Evolutionary conservation across 2,888 invertebrate genomes (phyloP).

Genomic region (Callimorpha dominula): DNA sequence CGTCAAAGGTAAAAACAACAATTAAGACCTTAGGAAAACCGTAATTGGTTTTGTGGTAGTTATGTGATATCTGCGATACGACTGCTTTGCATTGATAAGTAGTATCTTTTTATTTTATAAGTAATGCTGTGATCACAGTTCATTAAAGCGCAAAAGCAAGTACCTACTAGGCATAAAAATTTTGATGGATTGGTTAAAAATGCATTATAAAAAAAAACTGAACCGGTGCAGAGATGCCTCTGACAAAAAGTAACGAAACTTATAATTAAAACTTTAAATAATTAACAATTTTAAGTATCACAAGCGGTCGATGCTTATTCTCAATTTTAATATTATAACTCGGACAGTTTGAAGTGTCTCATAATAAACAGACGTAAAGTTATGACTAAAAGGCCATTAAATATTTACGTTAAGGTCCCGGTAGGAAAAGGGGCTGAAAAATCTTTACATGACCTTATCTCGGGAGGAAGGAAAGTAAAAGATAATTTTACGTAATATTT

Average conservation of each 20-base stretch:
- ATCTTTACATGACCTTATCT: conserved; percentile 3
- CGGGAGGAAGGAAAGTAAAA: not conserved
- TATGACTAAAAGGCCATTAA: not conserved
- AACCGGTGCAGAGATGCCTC: too few relatives aligned
- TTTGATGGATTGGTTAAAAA: too few relatives aligned
- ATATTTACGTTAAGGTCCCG: too few relatives aligned
- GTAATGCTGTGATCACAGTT: not conserved
- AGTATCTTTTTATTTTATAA: not conserved
- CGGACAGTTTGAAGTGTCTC: not conserved
- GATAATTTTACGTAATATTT: not conserved
- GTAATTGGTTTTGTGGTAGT: too few relatives aligned
- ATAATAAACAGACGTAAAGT: not conserved
- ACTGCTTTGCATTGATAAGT: too few relatives aligned
- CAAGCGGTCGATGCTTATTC: not conserved
- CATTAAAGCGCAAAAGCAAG: not conserved
- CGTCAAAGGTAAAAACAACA: not conserved
- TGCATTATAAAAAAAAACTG: too few relatives aligned
- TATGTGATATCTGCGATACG: too few relatives aligned
- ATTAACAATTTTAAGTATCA: too few relatives aligned
- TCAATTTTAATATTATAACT: not conserved
- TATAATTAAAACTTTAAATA: too few relatives aligned
- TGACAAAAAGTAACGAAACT: too few relatives aligned
- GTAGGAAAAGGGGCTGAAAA: not conserved
- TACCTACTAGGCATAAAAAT: too few relatives aligned
- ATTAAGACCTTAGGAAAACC: not conserved